phyloP scores from a whole-genome alignment of 1,140 invertebrate genomes.

The Trinorchestia longiramus region DNA sequence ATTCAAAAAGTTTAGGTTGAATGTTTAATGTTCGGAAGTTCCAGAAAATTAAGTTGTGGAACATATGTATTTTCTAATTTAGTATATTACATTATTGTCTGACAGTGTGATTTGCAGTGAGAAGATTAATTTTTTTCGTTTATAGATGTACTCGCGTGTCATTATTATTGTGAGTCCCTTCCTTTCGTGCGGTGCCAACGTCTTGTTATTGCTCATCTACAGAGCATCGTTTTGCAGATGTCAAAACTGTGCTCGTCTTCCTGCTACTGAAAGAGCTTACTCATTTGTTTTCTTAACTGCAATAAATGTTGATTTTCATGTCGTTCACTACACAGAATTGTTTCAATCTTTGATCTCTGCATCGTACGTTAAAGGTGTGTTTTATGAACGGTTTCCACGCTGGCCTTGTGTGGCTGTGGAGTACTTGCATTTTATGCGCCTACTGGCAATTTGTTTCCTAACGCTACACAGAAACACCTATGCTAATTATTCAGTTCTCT shows the following conservation, averaged over 20 bases:
- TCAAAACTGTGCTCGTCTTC: background rate
- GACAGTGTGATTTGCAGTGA: background rate
- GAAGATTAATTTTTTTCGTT: background rate
- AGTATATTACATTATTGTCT: background rate
- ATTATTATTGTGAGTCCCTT: background rate
- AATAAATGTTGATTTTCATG: background rate
- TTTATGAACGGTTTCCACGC: background rate
- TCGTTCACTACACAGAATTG: background rate
- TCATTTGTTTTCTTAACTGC: background rate
- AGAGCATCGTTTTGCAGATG: background rate
- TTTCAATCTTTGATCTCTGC: background rate
- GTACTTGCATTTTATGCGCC: background rate
- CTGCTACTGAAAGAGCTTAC: background rate
- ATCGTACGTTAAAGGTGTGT: background rate
- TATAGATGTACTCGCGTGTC: background rate
- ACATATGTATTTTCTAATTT: background rate
- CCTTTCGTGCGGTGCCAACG: background rate
- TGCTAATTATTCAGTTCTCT: background rate
- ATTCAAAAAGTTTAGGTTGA: background rate
- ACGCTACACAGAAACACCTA: background rate
- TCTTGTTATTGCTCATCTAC: background rate
- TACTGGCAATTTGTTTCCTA: background rate
- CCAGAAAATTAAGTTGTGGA: background rate
- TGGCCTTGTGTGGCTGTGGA: background rate
- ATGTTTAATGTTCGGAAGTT: background rate